Base-by-base conservation (phyloP, 2,113 vertebrate genomes). In the Azemiops feae region DNA sequence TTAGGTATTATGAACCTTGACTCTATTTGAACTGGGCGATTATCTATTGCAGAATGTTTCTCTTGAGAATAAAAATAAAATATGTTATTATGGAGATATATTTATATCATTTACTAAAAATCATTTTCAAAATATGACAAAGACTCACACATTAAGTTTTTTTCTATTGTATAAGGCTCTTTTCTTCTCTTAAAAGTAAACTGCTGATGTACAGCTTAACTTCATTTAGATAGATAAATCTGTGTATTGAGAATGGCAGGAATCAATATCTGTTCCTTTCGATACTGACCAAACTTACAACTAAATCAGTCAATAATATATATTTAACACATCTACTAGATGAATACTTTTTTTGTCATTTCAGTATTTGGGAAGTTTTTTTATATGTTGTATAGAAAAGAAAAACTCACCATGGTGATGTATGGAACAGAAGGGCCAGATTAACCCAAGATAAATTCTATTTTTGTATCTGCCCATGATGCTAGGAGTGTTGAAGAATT, bases 171-270 rank as follows among this genome's bases (percentile, higher is more conserved):
- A 23, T 69, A 18, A 1, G 94, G 95, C 92, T 94, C 92, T 89
- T 95, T 95, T 43, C 18, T 81, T 95, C 96, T 96, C 92, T 55
- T 39, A 39, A 94, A 47, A 55, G 93, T 30, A 91, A 94, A 95
- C 93, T 95, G 95, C 93, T 95, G 96, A 93, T 93, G 96, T 90
- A 85, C 27, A 97, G 86, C 93, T 97, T 96, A 96, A 92, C 87
- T 23, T 45, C 91, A 94, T 95, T 81, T 39, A 39, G 96, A 92
- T 96, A 88, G 91, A 96, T 95, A 95, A 85, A 94, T 93, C 58
- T 95, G 94, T 39, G 94, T 95, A 91, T 95, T 95, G 89, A 89
- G 18, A 86, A 92, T 91, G 96, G 96, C 54, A 88, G 8, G 92
- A 96, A 90, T 58, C 88, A 93, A 57, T 96, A 91, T 1, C 90